Percentiles rank a stretch among this genome's conserved stretches.
These are phyloP conservation scores for Invenusta paracnida DNA, from an alignment of 2,888 invertebrate species.

Conservation along the genomic window DNA sequence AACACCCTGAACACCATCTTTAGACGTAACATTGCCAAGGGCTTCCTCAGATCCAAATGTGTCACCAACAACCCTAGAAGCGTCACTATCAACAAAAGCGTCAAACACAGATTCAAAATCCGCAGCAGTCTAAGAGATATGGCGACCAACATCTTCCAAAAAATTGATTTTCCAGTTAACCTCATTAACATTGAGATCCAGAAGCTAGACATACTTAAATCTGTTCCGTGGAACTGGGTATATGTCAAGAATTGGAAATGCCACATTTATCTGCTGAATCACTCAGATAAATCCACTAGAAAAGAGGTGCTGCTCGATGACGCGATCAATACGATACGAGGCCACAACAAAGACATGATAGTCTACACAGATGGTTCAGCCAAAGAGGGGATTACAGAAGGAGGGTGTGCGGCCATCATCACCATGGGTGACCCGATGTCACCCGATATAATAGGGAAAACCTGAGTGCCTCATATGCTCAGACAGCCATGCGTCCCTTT, in stretches of 20 bases:
- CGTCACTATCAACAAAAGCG: background rate
- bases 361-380: background rate
- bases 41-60: background rate
- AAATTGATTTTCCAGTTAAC: background rate
- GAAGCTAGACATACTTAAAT: background rate
- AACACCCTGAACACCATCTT: background rate
- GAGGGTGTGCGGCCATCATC: background rate
- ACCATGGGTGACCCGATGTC: background rate
- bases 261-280: background rate
- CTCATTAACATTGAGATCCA: no score
- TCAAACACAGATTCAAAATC: background rate
- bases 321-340: background rate
- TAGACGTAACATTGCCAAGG: background rate
- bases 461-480: background rate
- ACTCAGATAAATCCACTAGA: background rate
- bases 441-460: background rate
- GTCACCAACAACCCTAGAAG: background rate
- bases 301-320: background rate
- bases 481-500: no score
- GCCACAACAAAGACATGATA: background rate
- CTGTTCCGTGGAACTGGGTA: background rate
- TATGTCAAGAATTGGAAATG: background rate
- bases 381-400: background rate
- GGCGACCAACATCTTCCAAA: background rate
- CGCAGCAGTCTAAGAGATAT: background rate